phyloP scores from a whole-genome alignment of 2,113 vertebrate genomes.

The Gallinago media region DNA sequence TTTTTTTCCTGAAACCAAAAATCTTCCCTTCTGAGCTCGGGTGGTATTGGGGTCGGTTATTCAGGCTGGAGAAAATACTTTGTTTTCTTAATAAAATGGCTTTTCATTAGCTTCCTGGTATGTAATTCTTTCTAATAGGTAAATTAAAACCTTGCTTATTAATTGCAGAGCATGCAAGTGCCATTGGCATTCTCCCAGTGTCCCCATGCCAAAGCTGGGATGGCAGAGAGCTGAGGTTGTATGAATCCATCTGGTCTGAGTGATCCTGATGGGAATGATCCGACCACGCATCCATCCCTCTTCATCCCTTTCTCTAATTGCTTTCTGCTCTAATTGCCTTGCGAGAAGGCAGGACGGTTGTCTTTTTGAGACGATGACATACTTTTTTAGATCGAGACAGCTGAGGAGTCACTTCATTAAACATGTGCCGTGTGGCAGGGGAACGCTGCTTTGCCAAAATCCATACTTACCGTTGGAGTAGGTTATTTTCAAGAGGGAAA shows the following conservation, averaged over 20 bases:
- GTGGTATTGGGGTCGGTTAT: background rate
- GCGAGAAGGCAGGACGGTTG: background rate
- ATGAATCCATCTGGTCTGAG: conserved; percentile 1
- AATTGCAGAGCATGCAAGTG: background rate
- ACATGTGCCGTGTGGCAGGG: conserved; percentile 6
- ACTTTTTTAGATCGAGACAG: conserved; percentile 14
- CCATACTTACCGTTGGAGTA: background rate
- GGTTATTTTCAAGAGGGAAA: conserved; percentile 27
- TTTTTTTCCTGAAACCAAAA: background rate
- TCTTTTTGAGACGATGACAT: background rate
- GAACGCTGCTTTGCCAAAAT: conserved; percentile 24
- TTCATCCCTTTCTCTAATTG: background rate
- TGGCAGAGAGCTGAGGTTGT: background rate
- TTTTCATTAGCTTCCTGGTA: background rate
- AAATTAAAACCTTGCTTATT: conserved; percentile 23
- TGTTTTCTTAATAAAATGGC: conserved; percentile 7
- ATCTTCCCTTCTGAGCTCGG: background rate
- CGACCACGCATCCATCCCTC: background rate
- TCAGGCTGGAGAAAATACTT: background rate
- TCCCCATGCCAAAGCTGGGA: background rate
- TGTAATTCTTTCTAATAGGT: background rate
- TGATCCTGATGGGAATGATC: background rate
- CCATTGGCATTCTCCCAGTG: background rate
- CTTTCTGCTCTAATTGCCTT: conserved; percentile 40
- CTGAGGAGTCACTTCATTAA: conserved; percentile 47